phyloP scores from a whole-genome alignment of 2,888 invertebrate species.

The Aleiodes leptofemur region DNA sequence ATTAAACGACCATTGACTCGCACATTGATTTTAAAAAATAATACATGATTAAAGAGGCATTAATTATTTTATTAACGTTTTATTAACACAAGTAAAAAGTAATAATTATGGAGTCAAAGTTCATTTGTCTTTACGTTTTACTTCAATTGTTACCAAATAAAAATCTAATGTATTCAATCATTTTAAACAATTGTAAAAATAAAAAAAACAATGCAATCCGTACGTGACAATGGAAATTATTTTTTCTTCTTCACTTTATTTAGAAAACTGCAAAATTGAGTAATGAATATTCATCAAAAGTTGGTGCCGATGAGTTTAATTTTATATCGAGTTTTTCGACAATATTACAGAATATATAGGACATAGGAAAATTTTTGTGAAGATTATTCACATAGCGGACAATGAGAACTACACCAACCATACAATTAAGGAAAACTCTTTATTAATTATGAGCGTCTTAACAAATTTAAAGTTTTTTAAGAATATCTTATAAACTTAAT shows the following conservation, averaged over 20 bases:
- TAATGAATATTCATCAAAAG: too few relatives aligned
- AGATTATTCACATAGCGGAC: too few relatives aligned
- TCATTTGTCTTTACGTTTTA: slow-evolving; percentile 26
- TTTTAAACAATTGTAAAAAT: slow-evolving; percentile 46
- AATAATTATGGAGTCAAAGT: slow-evolving; percentile 32
- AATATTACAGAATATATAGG: too few relatives aligned
- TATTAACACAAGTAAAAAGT: slow-evolving; percentile 29
- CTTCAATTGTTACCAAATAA: slow-evolving; percentile 38
- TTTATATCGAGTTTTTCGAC: too few relatives aligned
- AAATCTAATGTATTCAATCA: slow-evolving; percentile 53
- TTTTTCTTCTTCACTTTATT: neutral
- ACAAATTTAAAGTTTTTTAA: too few relatives aligned
- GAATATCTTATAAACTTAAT: too few relatives aligned
- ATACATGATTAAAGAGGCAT: slow-evolving; percentile 20
- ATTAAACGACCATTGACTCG: slow-evolving; percentile 25
- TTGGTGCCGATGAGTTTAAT: too few relatives aligned
- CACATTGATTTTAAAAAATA: slow-evolving; percentile 13
- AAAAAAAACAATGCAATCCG: slow-evolving; percentile 49
- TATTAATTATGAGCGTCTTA: too few relatives aligned
- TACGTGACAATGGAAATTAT: slow-evolving; percentile 42
- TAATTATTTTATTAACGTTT: neutral
- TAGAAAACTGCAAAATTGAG: too few relatives aligned
- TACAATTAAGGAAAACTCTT: too few relatives aligned
- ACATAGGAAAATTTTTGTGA: too few relatives aligned
- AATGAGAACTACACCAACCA: too few relatives aligned